These are phyloP conservation scores for Menura novaehollandiae DNA, from an alignment of 2,113 vertebrate genomes.

Conservation along the genomic window DNA sequence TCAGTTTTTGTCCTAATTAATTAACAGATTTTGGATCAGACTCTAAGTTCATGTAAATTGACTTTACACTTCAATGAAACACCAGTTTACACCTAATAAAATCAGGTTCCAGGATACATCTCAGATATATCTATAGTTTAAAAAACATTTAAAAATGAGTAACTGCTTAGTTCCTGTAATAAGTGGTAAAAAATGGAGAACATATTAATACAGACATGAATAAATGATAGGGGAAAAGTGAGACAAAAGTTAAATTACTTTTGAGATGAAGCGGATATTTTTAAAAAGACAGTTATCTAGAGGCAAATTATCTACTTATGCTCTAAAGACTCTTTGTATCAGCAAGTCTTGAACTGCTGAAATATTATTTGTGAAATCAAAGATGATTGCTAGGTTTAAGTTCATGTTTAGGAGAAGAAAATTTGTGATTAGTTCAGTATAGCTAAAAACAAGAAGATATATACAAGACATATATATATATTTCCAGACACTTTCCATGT, in stretches of 20 bases:
- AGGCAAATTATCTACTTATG: not conserved
- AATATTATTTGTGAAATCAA: not conserved
- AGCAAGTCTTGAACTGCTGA: not conserved
- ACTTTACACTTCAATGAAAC: not conserved
- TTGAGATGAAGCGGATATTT: not conserved
- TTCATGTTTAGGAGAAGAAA: not conserved
- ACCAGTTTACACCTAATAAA: not conserved
- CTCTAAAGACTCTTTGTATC: not conserved
- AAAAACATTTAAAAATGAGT: not conserved
- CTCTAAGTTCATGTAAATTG: not conserved
- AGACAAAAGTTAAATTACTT: not conserved
- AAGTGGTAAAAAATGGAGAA: not conserved
- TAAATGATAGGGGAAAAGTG: not conserved
- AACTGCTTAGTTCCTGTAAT: not conserved
- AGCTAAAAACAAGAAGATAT: not conserved
- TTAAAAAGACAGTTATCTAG: not conserved
- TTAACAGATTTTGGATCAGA: not conserved
- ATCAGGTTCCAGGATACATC: not conserved
- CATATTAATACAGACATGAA: not conserved
- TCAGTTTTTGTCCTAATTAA: not conserved
- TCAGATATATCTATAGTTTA: not conserved
- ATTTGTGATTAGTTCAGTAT: not conserved
- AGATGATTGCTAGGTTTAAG: not conserved
- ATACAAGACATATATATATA: not conserved
- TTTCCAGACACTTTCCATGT: not conserved